Percentiles rank a stretch among this genome's conserved stretches.
These are phyloP conservation scores for Lepidocyrtinus sp. DNA, from an alignment of 2,888 invertebrate genomes.

Conservation along the genomic window DNA sequence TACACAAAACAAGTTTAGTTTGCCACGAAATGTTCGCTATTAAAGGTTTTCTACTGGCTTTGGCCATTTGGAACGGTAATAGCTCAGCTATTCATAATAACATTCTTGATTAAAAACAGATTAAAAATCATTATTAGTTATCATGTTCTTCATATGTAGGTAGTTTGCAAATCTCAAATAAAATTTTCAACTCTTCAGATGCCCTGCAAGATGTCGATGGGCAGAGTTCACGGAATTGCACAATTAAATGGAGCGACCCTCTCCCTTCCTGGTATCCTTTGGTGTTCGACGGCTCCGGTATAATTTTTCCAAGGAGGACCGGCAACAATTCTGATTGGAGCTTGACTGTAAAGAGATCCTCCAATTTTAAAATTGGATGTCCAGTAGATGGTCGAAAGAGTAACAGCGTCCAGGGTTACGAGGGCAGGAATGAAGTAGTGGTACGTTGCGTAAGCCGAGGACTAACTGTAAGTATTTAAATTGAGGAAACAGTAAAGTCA, in stretches of 20 bases:
- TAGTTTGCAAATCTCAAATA: neutral
- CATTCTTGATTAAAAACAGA: neutral
- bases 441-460: slow-evolving; percentile 22
- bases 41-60: neutral
- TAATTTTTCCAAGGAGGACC: slow-evolving; percentile 49
- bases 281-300: slow-evolving; percentile 43
- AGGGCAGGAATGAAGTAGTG: slow-evolving; percentile 14
- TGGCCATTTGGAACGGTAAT: neutral
- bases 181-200: neutral
- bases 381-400: neutral
- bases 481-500: neutral
- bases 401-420: slow-evolving; percentile 22
- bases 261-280: slow-evolving; percentile 62
- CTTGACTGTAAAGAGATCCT: slow-evolving; percentile 30
- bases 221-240: no score
- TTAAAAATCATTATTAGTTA: neutral
- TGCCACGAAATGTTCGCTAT: neutral
- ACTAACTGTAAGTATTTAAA: slow-evolving; percentile 16
- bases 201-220: no score
- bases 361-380: slow-evolving; percentile 50
- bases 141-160: neutral
- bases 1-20: neutral
- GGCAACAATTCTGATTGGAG: slow-evolving; percentile 47
- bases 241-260: slow-evolving; percentile 30
- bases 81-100: neutral